phyloP scores from a whole-genome alignment of 2,113 vertebrate genomes.

The Lophochroa leadbeateri region DNA sequence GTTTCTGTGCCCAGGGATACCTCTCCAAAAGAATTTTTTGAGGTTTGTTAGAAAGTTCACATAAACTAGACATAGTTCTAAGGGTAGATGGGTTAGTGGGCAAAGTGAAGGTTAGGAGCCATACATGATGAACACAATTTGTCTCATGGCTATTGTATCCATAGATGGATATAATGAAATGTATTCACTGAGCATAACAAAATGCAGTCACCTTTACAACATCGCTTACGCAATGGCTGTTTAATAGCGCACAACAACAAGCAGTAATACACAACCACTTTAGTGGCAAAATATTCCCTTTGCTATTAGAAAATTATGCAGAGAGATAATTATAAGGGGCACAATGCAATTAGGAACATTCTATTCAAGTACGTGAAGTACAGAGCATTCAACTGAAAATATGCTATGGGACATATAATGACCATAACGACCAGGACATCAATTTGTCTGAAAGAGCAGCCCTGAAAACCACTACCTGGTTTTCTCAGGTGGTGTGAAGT shows the following conservation, averaged over 20 bases:
- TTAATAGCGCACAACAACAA: slow-evolving; percentile 45
- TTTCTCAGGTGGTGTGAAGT: background rate
- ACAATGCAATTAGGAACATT: background rate
- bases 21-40: background rate
- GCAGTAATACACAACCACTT: background rate
- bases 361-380: background rate
- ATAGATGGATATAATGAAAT: background rate
- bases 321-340: background rate
- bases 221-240: slow-evolving; percentile 24
- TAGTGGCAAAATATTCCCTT: slow-evolving; percentile 51
- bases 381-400: background rate
- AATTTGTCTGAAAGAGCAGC: background rate
- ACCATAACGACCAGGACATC: background rate
- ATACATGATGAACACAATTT: background rate
- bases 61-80: background rate
- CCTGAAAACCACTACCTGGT: background rate
- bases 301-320: slow-evolving; percentile 1
- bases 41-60: background rate
- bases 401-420: background rate
- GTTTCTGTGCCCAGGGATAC: background rate
- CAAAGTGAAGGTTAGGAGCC: slow-evolving; percentile 2
- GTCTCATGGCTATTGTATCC: background rate
- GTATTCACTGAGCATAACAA: background rate
- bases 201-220: slow-evolving; percentile 29
- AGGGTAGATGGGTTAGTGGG: background rate